phyloP scores from a whole-genome alignment of 2,888 invertebrate genomes.

The Prenolepis imparis region DNA sequence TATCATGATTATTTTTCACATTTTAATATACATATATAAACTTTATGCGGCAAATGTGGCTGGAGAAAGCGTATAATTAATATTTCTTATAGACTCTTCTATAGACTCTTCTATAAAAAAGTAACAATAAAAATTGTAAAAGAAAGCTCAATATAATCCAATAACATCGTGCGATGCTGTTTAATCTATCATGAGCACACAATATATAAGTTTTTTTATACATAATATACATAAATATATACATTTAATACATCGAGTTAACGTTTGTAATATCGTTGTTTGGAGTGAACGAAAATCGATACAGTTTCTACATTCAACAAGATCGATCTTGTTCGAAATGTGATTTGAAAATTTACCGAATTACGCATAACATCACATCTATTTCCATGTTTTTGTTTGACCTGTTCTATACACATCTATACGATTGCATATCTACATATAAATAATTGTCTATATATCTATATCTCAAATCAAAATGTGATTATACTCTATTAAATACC shows the following conservation, averaged over 20 bases:
- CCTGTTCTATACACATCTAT: constrained; percentile 1
- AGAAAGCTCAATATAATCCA: constrained; percentile 10
- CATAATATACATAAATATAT: constrained; percentile 78
- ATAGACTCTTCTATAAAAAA: neutral
- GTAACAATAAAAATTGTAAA: neutral
- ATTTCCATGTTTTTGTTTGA: neutral
- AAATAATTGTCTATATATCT: constrained; percentile 34
- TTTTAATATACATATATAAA: no score
- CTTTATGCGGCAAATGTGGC: neutral
- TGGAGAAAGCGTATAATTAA: neutral
- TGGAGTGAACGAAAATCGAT: constrained; percentile 56
- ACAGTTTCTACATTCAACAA: constrained; percentile 13
- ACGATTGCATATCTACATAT: constrained; percentile 1
- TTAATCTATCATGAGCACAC: constrained; percentile 71
- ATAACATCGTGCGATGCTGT: constrained; percentile 64
- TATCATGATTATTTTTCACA: constrained; percentile 6
- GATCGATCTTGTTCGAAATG: constrained; percentile 57
- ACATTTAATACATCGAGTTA: constrained; percentile 77
- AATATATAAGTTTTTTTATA: constrained; percentile 63
- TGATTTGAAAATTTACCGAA: constrained; percentile 60
- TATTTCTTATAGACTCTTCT: neutral
- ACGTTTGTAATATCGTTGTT: constrained; percentile 67
- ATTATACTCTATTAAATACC: constrained; percentile 9
- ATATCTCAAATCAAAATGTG: constrained; percentile 1
- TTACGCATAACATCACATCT: constrained; percentile 52